Conservation (phyloP, 2,113 vertebrate genomes). For the Nothocercus julius region DNA sequence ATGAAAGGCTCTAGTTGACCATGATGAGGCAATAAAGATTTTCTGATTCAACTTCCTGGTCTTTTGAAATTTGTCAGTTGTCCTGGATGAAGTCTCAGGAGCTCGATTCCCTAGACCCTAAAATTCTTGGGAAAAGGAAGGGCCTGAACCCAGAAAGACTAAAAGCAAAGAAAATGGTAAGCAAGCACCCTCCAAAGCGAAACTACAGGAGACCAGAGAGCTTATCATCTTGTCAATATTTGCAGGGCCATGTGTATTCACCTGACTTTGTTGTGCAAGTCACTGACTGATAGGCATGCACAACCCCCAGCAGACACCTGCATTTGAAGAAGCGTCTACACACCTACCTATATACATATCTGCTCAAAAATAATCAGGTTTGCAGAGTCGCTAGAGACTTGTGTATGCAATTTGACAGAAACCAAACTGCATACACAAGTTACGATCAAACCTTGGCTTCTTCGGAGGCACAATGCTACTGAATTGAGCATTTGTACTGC, state of each 20-base stretch:
- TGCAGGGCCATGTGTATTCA: neutral
- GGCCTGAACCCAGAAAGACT: neutral
- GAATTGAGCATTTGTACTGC: neutral
- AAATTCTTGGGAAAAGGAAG: neutral
- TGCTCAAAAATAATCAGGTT: neutral
- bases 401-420: neutral
- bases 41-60: neutral
- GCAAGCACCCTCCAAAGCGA: neutral
- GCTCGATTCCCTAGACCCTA: neutral
- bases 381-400: neutral
- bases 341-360: neutral
- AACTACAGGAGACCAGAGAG: neutral
- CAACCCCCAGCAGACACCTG: neutral
- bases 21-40: neutral
- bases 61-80: neutral
- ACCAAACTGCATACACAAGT: neutral
- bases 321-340: neutral
- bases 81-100: neutral
- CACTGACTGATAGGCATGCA: neutral
- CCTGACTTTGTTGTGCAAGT: neutral
- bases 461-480: neutral
- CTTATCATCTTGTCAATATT: conserved; percentile 13
- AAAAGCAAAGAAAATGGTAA: conserved; percentile 24
- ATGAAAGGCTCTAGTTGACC: neutral
- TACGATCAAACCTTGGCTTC: neutral